These are phyloP conservation scores for Eutrigla gurnardus DNA, from an alignment of 2,797 vertebrate genomes.

Conservation along the genomic window DNA sequence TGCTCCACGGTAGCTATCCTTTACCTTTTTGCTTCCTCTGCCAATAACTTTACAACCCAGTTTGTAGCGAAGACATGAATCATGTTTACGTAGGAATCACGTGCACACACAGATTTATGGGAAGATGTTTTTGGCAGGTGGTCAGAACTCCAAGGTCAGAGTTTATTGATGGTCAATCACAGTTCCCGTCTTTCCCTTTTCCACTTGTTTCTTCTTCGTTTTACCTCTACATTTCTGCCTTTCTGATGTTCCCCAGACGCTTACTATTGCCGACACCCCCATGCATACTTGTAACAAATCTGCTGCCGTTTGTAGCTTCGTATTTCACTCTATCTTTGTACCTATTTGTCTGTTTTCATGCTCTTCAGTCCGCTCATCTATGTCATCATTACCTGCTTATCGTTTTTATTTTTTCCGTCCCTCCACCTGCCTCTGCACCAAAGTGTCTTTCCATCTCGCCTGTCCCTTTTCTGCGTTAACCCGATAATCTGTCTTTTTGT, in stretches of 20 bases:
- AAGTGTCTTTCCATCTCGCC: conserved; percentile 16
- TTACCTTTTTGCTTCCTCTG: conserved; percentile 64
- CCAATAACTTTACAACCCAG: conserved; percentile 65
- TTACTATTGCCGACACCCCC: conserved; percentile 32
- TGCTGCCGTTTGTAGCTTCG: conserved; percentile 37
- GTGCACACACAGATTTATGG: conserved; percentile 62
- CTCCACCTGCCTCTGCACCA: conserved; percentile 13
- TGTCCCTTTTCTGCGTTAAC: conserved; percentile 42
- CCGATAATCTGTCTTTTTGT: conserved; percentile 63
- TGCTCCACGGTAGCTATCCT: conserved; percentile 59
- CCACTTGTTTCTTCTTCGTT: conserved; percentile 23
- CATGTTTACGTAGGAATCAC: conserved; percentile 38
- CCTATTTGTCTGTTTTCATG: conserved; percentile 27
- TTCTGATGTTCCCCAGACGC: conserved; percentile 29
- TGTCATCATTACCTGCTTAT: conserved; percentile 37
- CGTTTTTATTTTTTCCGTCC: conserved; percentile 4
- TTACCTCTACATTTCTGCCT: conserved; percentile 44
- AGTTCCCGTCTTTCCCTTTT: conserved; percentile 43
- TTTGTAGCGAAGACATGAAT: conserved; percentile 61
- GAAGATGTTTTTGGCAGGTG: conserved; percentile 68
- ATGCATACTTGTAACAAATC: conserved; percentile 49
- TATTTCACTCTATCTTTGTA: conserved; percentile 40
- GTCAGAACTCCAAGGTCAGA: conserved; percentile 72
- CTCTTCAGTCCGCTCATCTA: conserved; percentile 27
- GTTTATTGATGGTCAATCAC: conserved; percentile 61